Conservation (phyloP, 1,140 invertebrate genomes). For the Ganaspis sp. region DNA sequence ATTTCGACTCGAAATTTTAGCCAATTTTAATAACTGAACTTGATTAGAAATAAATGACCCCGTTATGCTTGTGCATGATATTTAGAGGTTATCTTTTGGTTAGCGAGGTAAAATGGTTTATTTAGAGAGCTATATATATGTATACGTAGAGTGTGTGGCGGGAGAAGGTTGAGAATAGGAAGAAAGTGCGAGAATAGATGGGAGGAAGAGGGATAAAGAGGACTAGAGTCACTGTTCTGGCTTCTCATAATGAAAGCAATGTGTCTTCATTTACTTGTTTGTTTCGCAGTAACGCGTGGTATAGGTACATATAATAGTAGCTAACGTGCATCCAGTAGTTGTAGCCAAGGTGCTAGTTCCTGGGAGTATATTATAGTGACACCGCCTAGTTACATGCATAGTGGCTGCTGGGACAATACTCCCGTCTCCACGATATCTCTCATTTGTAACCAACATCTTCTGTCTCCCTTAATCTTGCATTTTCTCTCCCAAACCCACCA, state of each 20-base stretch:
- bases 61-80: no score
- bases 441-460: constrained; percentile 56
- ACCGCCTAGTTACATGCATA: constrained; percentile 50
- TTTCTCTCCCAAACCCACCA: background rate
- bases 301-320: constrained; percentile 60
- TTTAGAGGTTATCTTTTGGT: background rate
- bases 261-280: constrained; percentile 68
- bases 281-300: constrained; percentile 51
- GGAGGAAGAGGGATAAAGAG: constrained; percentile 11
- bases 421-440: constrained; percentile 54
- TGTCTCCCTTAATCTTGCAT: background rate
- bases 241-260: constrained; percentile 69
- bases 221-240: constrained; percentile 40
- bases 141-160: background rate
- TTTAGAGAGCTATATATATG: background rate
- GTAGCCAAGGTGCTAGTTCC: constrained; percentile 52
- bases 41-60: no score
- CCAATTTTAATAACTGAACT: no score
- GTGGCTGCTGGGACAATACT: constrained; percentile 53
- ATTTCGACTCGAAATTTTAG: no score
- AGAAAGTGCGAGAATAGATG: constrained; percentile 23
- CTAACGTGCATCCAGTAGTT: constrained; percentile 59
- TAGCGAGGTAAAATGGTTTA: background rate
- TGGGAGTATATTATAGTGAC: constrained; percentile 54
- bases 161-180: constrained; percentile 14